Evolutionary conservation across 2,888 invertebrate species (phyloP).

Genomic region (Pachycephus smyrnensis): DNA sequence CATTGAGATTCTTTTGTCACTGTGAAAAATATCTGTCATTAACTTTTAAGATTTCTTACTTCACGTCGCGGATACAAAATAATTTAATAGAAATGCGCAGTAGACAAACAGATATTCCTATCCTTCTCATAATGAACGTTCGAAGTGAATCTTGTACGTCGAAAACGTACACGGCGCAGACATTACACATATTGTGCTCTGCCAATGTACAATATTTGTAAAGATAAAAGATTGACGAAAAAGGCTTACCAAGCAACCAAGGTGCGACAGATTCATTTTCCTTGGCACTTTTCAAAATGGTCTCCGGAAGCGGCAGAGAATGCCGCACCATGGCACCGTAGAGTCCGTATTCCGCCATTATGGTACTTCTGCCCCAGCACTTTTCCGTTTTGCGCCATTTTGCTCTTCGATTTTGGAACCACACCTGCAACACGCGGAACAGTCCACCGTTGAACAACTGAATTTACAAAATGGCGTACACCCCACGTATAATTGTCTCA

Average conservation of each 20-base stretch:
- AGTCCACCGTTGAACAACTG: not conserved
- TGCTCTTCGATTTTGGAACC: slow-evolving; percentile 98
- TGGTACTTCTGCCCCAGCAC: slow-evolving; percentile 99
- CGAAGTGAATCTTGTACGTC: not conserved
- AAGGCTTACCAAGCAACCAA: slow-evolving; percentile 94
- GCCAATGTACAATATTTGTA: not conserved
- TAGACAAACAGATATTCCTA: not conserved
- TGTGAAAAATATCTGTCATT: not conserved
- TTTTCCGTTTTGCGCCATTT: slow-evolving; percentile 99
- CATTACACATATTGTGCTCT: not conserved
- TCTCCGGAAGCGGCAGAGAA: slow-evolving; percentile 97
- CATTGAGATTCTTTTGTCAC: not conserved
- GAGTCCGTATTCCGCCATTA: slow-evolving; percentile 99
- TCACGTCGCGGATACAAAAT: not conserved
- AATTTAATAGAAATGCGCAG: not conserved
- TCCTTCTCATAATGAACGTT: not conserved
- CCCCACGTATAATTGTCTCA: slow-evolving; percentile 13
- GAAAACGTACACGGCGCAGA: not conserved
- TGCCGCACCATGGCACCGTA: slow-evolving; percentile 99
- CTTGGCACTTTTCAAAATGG: slow-evolving; percentile 97
- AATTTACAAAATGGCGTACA: not conserved
- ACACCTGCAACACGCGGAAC: slow-evolving; percentile 79
- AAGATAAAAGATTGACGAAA: not conserved
- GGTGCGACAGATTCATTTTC: slow-evolving; percentile 98
- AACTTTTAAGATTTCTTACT: not conserved